Base-by-base conservation (phyloP, 1,140 invertebrate species). In the Neoseiulus cucumeris region DNA sequence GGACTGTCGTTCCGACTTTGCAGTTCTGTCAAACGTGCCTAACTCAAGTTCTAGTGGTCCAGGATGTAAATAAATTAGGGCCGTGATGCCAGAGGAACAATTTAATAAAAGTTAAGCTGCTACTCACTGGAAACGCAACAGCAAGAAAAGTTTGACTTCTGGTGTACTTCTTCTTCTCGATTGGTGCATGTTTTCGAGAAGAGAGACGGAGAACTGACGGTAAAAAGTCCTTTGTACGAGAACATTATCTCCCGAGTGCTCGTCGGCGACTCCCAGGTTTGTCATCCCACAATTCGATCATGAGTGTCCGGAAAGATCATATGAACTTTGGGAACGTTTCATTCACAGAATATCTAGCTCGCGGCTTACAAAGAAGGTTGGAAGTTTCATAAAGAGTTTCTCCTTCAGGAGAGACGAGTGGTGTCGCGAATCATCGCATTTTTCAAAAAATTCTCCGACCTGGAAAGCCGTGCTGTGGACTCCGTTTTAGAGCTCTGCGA, bases 371-470 rank as follows among this genome's bases (percentile, higher is more conserved):
- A 12, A 12, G 41, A 41, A 29, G 42, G 70, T 64, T 74, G 73
- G n/a, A n/a, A n/a, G 65, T 73, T 73, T 6, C 76, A 77, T 66
- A 73, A 75, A 30, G 70, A 18, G 14, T 25, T 12, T 14, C 1
- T 20, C 20, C 80, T 85, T 12, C 91, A 89, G 72, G 91, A 95
- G 74, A 96, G 95, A 75, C 82, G 87, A 67, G 77, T 97, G 64
- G 89, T 90, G 22, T 90, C 91, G 28, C 91, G 95, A 77, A 94
- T 96, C 70, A 94, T 96, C 74, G 85, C 87, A 74, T 96, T 95
- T 77, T 92, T 93, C 71, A 91, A 90, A 73, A 81, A 86, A 75
- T 97, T 96, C 75, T 91, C 92, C 9, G 79, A 82, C 68, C 76
- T 90, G 64, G 82, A 85, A 7, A 84, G 89, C 71, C 82, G 87